These are phyloP conservation scores for Sus cebifrons DNA, from an alignment of 2,797 vertebrate genomes.

Conservation along the genomic window DNA sequence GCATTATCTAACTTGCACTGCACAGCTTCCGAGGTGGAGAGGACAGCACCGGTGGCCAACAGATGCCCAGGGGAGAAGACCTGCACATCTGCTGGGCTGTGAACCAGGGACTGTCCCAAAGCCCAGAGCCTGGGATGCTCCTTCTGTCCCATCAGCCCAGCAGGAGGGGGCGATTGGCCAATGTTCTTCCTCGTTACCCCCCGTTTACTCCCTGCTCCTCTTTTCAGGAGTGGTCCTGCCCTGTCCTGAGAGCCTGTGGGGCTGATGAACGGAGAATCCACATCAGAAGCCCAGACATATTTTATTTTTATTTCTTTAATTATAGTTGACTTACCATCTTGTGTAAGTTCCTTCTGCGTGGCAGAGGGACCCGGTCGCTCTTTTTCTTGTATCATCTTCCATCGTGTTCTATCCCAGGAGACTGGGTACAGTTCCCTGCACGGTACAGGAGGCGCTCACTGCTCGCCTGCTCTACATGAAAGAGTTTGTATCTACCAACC, in stretches of 20 bases:
- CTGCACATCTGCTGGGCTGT: rapidly evolving
- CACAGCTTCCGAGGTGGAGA: not conserved
- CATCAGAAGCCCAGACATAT: not conserved
- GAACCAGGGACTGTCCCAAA: not conserved
- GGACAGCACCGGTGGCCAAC: not conserved
- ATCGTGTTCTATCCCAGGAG: too few relatives aligned
- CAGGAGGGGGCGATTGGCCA: not conserved
- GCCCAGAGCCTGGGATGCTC: not conserved
- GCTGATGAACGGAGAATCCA: too few relatives aligned
- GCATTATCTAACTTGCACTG: not conserved
- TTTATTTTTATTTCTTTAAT: too few relatives aligned
- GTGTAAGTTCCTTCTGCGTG: too few relatives aligned
- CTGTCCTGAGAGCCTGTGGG: not conserved
- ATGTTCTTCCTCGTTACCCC: not conserved
- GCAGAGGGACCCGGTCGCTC: too few relatives aligned
- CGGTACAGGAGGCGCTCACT: too few relatives aligned
- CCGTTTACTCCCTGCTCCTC: not conserved
- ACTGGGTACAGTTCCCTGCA: too few relatives aligned
- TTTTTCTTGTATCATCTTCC: too few relatives aligned
- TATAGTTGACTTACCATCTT: too few relatives aligned
- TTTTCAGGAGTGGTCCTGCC: not conserved
- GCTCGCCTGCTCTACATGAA: too few relatives aligned
- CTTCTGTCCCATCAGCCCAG: not conserved
- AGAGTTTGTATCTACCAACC: too few relatives aligned
- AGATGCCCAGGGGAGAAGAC: rapidly evolving